These are phyloP conservation scores for Tetranychus piercei DNA, from an alignment of 2,888 invertebrate species.

Conservation along the genomic window DNA sequence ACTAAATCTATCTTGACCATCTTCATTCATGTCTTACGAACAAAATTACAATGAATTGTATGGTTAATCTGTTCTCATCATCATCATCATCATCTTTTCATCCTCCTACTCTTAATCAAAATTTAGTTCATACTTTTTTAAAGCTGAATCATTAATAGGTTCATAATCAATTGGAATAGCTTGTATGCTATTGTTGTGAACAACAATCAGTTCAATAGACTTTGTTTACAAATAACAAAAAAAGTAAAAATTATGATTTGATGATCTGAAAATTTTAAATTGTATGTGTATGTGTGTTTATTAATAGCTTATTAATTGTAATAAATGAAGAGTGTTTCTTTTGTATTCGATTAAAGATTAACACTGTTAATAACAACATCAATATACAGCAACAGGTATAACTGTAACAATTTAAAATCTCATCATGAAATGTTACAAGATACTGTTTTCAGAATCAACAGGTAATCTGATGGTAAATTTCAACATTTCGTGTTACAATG, in stretches of 20 bases:
- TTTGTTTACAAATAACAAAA: neutral
- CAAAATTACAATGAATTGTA: too few species aligned
- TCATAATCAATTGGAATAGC: neutral
- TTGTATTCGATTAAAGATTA: neutral
- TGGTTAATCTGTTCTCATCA: neutral
- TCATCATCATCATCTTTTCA: neutral
- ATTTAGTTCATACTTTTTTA: neutral
- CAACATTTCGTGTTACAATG: too few species aligned
- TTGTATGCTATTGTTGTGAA: neutral
- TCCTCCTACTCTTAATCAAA: neutral
- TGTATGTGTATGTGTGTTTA: neutral
- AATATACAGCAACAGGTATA: neutral
- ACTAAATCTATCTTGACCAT: too few species aligned
- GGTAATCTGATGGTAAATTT: too few species aligned
- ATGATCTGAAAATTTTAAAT: neutral
- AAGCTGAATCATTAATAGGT: neutral
- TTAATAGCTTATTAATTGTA: neutral
- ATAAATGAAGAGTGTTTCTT: neutral
- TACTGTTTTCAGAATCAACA: neutral
- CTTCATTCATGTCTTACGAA: too few species aligned
- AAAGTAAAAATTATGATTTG: neutral
- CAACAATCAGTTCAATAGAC: neutral
- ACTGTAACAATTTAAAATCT: neutral
- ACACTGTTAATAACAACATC: neutral
- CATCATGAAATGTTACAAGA: neutral